Base-by-base conservation (phyloP, 2,888 invertebrate genomes). In the Ypsolopha sequella region DNA sequence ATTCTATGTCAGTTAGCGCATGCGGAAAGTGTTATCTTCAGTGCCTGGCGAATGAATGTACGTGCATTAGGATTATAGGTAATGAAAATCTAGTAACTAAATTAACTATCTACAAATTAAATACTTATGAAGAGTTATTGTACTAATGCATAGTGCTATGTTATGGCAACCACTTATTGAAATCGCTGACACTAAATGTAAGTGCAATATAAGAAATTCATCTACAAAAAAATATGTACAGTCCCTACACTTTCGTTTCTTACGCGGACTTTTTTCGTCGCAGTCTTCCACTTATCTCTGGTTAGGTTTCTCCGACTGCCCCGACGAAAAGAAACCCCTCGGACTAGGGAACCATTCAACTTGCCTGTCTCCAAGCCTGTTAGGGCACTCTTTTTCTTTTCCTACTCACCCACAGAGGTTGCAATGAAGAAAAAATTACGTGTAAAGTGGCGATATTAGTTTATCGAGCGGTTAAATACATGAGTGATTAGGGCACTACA, bases 261-360 rank as follows among this genome's bases (percentile, higher is more conserved):
- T 92, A 93, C 92, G 89, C 91, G 91, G 78, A 92, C 91, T 90
- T 91, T 92, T 68, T 92, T 91, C 72, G 92, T 91, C 75, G 91
- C 91, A 58, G 75, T 89, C 70, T 88, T 90, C 91, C 92, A 92
- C 68, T 89, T 89, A 68, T 90, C 90, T 58, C 70, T 68, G 10
- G 82, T 71, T 53, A 71, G 66, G 56, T 74, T 70, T 66, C 80
- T 88, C 58, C 87, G 86, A 67, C 87, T 88, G 73, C 87, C 86
- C 63, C 91, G 88, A 61, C 90, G 89, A 70, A 90, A 88, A 57
- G 92, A 91, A 61, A 92, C 80, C 70, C 91, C 91, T 52, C 92
- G 90, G 59, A 86, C 78, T 67, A 91, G 70, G 46, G 88, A 87
- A 60, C 89, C 90, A 70, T 90, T 89, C 79, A 88, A 87, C 79